Base-by-base conservation (phyloP, 2,888 invertebrate genomes). In the Hipparchia sbordonii region DNA sequence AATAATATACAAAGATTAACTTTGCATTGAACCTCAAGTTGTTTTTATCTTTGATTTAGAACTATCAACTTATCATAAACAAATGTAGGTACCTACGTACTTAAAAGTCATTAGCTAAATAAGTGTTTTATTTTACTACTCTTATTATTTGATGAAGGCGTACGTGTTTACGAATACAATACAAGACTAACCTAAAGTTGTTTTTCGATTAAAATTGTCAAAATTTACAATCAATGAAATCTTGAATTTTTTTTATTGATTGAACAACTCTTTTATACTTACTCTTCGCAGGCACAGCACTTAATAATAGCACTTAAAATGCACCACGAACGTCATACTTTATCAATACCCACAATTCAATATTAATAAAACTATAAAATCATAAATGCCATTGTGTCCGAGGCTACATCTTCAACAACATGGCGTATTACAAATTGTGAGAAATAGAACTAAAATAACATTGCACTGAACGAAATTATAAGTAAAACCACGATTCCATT, bases 241-340 rank as follows among this genome's bases (percentile, higher is more conserved):
- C 69, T 66, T 39, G 8, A 39, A 52, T 5, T 52, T 65, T 52
- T 65, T 33, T 13, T 68, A 68, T 60, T 39, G 48, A 61, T 69
- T 12, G 45, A 65, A 59, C 51, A 67, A 68, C 12, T 51, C 39
- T 46, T 51, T 63, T 39, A 4, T 68, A 77, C 79, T 80, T 61
- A 80, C 80, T 72, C 76, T 60, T 76, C 69, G 66, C 52, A 63
- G 56, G 57, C 56, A 72, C 71, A 65, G 67, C 74, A 66, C 60
- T 74, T 71, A 70, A 56, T 56, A 72, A 67, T 74, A 71, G 76
- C 73, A 73, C 72, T 77, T 77, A 78, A 71, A 73, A 72, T 73
- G 73, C 75, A 76, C 75, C 63, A 65, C 76, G 82, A 82, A 85
- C 87, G 87, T 87, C 87, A 87, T 83, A 73, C 78, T 78, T 80